Conservation (phyloP, 1,140 invertebrate species). For the Nephila pilipes region DNA sequence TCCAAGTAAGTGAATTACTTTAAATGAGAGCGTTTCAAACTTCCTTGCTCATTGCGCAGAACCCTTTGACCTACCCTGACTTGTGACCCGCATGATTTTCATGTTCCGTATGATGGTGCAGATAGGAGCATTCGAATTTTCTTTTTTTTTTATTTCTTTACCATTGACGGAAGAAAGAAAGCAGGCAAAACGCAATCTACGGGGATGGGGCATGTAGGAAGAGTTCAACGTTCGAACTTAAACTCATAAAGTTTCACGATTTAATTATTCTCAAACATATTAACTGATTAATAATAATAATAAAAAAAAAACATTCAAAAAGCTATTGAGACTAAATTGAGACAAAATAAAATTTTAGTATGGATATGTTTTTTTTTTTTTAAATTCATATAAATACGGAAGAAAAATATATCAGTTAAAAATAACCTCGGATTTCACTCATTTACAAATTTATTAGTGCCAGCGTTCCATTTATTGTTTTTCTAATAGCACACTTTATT, state of each 20-base stretch:
- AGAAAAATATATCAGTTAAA: too few relatives aligned
- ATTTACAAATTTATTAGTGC: too few relatives aligned
- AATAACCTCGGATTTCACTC: too few relatives aligned
- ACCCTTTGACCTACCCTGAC: conserved; percentile 28
- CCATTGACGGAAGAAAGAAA: background rate
- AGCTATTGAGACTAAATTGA: too few relatives aligned
- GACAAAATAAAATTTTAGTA: too few relatives aligned
- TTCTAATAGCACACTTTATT: too few relatives aligned
- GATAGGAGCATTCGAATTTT: conserved; percentile 24
- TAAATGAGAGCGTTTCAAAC: background rate
- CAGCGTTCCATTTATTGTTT: too few relatives aligned
- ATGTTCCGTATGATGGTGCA: background rate
- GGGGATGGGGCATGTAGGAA: background rate
- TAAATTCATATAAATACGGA: too few relatives aligned
- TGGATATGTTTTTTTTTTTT: too few relatives aligned
- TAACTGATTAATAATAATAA: too few relatives aligned
- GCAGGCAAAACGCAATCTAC: background rate
- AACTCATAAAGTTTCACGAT: conserved; percentile 15
- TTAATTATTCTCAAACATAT: too few relatives aligned
- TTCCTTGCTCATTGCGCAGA: conserved; percentile 3
- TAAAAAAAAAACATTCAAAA: background rate
- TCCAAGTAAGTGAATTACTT: background rate
- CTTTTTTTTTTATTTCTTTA: background rate
- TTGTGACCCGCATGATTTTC: conserved; percentile 1
- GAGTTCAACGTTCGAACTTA: conserved; percentile 56